Conservation (phyloP, 2,113 vertebrate species). For the Rhinolophus sinicus region DNA sequence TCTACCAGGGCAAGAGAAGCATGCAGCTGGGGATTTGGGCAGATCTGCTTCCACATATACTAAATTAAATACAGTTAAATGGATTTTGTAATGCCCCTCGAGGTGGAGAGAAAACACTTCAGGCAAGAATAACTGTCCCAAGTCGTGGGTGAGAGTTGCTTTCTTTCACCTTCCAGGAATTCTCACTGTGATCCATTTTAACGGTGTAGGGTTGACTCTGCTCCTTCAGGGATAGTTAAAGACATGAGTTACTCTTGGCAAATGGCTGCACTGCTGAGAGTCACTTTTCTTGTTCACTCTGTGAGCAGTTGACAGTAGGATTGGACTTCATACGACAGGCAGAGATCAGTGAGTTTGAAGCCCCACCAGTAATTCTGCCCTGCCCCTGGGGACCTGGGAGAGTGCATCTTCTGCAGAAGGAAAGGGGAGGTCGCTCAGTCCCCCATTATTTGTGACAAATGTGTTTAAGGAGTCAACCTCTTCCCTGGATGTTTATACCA, state of each 20-base stretch:
- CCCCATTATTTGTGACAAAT: background rate
- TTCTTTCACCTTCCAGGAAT: background rate
- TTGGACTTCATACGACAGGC: background rate
- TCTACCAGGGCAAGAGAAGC: background rate
- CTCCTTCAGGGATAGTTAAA: background rate
- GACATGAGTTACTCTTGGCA: background rate
- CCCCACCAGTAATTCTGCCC: background rate
- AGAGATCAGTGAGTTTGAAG: background rate
- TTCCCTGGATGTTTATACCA: background rate
- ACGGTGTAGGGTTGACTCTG: background rate
- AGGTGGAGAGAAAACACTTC: background rate
- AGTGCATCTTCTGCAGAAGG: background rate
- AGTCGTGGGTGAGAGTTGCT: background rate
- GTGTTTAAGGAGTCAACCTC: background rate
- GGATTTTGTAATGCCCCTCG: slow-evolving; percentile 6
- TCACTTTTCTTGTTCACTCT: background rate
- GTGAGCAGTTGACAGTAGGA: background rate
- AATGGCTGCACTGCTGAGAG: background rate
- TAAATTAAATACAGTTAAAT: background rate
- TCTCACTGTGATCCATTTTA: background rate
- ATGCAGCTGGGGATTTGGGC: background rate
- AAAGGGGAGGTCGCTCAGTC: slow-evolving; percentile 46
- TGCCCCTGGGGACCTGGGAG: background rate
- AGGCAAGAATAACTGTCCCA: background rate
- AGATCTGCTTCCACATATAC: background rate